Base-by-base conservation (phyloP, 2,113 vertebrate genomes). In the Oreochromis tanganicae region DNA sequence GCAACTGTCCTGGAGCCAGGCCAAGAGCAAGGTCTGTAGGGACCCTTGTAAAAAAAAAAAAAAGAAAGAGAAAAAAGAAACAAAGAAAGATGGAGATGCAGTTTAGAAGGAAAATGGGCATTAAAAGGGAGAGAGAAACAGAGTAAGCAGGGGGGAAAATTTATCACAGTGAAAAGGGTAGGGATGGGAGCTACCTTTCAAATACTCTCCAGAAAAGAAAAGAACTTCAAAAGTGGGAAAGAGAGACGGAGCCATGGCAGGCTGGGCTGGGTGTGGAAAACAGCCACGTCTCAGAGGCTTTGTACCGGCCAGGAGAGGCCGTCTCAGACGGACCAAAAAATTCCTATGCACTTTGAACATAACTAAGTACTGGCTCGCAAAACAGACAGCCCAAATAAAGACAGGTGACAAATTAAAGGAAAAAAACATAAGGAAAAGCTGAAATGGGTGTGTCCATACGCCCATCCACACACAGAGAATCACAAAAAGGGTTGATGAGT, bases 1-100 rank as follows among this genome's bases (percentile, higher is more conserved):
- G 95, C 96, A 95, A 96, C 95, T 94, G 94, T 93, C 93, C 91
- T 96, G 96, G 95, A 95, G 91, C 54, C 27, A 34, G 68, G 93
- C 95, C 96, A 95, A 93, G 55, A 87, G 91, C 92, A 93, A 93
- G 88, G 92, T 89, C 94, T 88, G 61, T 87, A 87, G 91, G 93
- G 94, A 92, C 87, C 91, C 90, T 94, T 90, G 86, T 83, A 85
- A 89, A 88, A 75, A 52, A 2, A 4, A 55, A 80, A 84, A 75
- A 78, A 83, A 38, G 0, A 5, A 29, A 29, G 66, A 84, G 32
- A 80, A 80, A 48, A 86, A 81, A 43, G 3, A 83, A 11, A 34
- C 16, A 84, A 52, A 56, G 21, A 46, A 85, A 46, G 68, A 46
- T 54, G 71, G 81, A 84, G 84, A 84, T 59, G 81, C 81, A 61